Conservation (phyloP, 2,797 vertebrate species). For the Myotis myotis region DNA sequence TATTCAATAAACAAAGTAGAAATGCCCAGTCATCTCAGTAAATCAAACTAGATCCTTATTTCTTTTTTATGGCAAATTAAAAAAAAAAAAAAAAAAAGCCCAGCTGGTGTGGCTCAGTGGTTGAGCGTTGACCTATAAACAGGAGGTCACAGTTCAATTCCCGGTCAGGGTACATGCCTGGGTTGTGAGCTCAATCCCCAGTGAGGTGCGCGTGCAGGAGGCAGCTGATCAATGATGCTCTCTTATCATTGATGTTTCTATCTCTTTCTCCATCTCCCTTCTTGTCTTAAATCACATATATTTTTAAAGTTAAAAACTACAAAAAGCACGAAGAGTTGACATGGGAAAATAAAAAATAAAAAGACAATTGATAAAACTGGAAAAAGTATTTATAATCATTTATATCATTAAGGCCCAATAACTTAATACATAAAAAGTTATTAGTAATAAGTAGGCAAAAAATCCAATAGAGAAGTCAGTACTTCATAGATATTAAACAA, state of each 20-base stretch:
- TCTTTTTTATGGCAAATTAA: neutral
- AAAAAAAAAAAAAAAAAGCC: neutral
- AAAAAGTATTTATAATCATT: neutral
- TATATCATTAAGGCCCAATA: neutral
- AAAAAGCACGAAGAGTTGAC: neutral
- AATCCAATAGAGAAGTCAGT: neutral
- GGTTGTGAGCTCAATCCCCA: no score
- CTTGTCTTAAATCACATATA: no score
- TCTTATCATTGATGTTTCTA: no score
- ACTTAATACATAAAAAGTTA: neutral
- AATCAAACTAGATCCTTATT: conserved; percentile 6
- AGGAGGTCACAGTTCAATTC: no score
- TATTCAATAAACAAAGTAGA: neutral
- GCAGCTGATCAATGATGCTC: no score
- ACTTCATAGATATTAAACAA: conserved; percentile 18
- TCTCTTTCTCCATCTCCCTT: no score
- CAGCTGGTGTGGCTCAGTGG: no score
- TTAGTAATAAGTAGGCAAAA: neutral
- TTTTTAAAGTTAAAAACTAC: neutral
- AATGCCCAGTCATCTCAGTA: neutral
- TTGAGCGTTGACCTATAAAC: no score
- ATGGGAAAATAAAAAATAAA: conserved; percentile 5
- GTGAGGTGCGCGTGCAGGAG: no score
- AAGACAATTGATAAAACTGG: neutral
- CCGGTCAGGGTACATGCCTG: no score